Evolutionary conservation across 2,888 invertebrate species (phyloP), one percentile per base, ranked within the genome.

Genomic region (Epistrophe eligans): DNA sequence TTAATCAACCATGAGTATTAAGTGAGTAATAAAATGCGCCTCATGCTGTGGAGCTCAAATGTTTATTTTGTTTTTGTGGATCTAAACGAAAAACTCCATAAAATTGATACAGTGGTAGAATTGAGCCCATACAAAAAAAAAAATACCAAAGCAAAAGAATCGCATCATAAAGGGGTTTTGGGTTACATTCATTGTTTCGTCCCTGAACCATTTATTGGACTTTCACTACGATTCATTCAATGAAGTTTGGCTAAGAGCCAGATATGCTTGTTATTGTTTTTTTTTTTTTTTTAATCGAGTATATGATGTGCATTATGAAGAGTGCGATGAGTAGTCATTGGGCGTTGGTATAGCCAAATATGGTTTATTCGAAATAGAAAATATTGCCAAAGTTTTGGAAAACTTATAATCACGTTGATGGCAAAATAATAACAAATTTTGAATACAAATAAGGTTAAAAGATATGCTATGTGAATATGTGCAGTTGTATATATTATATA

Each of bases 381-480:
- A 77, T 73, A 62, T 79, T 81, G 81, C 81, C 74, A 77, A 81
- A 85, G 74, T 77, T 38, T 55, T 38, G 32, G 67, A 70, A 67
- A 50, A 67, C 28, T 11, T 24, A 74, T 73, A 50, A 66, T 57
- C 35, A 72, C 58, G 43, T 70, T 48, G 45, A 48, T 66, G 71
- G 48, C 64, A 40, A 64, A 43, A 57, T 40, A 40, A 64, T 32
- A 50, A 77, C 58, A 66, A 19, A 38, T 15, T 60, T 40, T 73
- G 83, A 83, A 83, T 79, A 83, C 73, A 77, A 79, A 79, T 64
- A 77, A 60, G 57, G 64, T 52, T 70, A 40, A 52, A 70, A 50
- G 6, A 17, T 17, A 50, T 50, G n/a, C n/a, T 24, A 24, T 24
- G 1, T 35, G 35, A 24, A 24, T 8, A 35, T 10, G 9, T 17